Base-by-base conservation (phyloP, 2,797 vertebrate species). In the Phataginus tricuspis region DNA sequence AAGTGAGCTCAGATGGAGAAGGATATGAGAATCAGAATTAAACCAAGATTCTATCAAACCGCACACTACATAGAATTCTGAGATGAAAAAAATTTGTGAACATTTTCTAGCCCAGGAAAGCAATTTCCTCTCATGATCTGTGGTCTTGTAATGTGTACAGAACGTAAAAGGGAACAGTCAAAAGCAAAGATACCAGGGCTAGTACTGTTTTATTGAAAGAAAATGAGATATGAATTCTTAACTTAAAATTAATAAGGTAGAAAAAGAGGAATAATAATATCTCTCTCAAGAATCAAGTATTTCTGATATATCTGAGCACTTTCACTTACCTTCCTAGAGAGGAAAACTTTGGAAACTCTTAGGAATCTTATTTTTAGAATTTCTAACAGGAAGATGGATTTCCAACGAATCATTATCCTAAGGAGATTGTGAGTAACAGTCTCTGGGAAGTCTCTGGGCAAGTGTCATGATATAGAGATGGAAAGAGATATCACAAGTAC, bases 41-140 rank as follows among this genome's bases (percentile, higher is more conserved):
- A 93, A 75, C 31, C 25, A 95, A 63, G 18, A 55, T 79, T 37
- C 34, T 75, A 37, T 90, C 25, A 95, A 89, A 85, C 88, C 16
- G 16, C 31, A 88, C 4, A 39, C 61, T 74, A 53, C 2, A 71
- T 91, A 74, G 13, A 86, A 85, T 45, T 45, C 42, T 45, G 55
- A 94, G 19, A 45, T 51, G 1, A 23, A 77, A 71, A 75, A 75
- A 71, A 10, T 13, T 21, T 37, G 27, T 53, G 42, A 75, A 91
- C 16, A 90, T 93, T 94, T 96, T 71, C 55, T 45, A 68, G 14
- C 15, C 10, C 10, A 63, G n/a, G 51, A 69, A 95, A 29, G 15
- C 10, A 77, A 15, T 83, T 86, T 96, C 59, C 37, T 86, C n/a
- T 61, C 63, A 4, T 71, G n/a, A 74, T 89, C 13, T 69, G n/a